Conservation (phyloP, 2,797 vertebrate genomes). For the Enteromius afrohamiltoni region DNA sequence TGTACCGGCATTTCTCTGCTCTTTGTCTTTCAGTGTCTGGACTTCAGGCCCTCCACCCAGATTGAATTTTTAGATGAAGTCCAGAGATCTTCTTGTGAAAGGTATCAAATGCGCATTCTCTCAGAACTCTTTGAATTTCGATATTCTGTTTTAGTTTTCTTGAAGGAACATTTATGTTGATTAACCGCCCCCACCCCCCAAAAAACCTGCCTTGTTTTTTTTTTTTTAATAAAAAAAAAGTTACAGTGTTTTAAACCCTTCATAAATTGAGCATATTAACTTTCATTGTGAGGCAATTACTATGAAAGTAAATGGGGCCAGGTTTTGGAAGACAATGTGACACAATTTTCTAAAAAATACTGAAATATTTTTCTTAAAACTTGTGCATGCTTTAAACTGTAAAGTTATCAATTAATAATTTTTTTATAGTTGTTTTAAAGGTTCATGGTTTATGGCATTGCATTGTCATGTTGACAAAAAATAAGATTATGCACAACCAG, state of each 20-base stretch:
- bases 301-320: background rate
- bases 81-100: conserved; percentile 47
- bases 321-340: background rate
- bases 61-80: conserved; percentile 49
- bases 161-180: background rate
- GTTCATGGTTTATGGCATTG: background rate
- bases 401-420: background rate
- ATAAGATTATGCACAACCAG: too few relatives aligned
- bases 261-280: too few relatives aligned
- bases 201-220: background rate
- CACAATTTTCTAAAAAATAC: background rate
- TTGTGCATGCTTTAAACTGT: background rate
- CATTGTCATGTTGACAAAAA: background rate
- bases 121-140: conserved; percentile 17
- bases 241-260: background rate
- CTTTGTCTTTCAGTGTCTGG: conserved; percentile 35
- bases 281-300: background rate
- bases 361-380: background rate
- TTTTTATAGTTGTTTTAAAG: background rate
- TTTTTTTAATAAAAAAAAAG: background rate
- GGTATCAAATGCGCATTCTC: conserved; percentile 32
- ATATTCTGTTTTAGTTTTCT: background rate
- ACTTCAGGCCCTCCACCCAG: conserved; percentile 52
- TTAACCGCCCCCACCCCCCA: background rate
- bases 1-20: conserved; percentile 30